These are phyloP conservation scores for Bradypodion ventrale DNA, from an alignment of 2,797 vertebrate genomes.

Conservation along the genomic window DNA sequence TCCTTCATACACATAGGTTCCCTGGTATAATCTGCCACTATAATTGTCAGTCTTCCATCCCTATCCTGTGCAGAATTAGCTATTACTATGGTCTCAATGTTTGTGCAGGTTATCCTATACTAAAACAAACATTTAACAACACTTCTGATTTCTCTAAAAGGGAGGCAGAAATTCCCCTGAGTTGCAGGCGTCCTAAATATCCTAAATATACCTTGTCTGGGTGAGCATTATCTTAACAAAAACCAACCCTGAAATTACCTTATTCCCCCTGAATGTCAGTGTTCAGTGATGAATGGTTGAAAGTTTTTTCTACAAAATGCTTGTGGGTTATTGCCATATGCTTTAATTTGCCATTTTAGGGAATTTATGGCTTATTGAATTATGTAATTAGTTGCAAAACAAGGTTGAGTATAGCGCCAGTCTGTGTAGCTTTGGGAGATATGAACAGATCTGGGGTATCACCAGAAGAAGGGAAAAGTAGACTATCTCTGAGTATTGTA, in stretches of 20 bases:
- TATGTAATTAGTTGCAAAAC: too few species aligned
- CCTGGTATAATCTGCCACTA: not conserved
- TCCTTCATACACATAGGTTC: slow-evolving; percentile 21
- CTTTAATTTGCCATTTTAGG: not conserved
- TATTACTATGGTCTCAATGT: not conserved
- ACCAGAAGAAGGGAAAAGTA: too few species aligned
- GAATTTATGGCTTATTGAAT: not conserved
- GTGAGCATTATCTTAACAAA: not conserved
- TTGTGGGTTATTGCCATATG: not conserved
- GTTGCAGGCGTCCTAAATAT: not conserved
- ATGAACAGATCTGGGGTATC: not conserved
- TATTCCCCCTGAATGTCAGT: not conserved
- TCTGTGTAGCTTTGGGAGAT: not conserved
- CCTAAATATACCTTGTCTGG: not conserved
- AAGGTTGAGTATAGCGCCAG: too few species aligned
- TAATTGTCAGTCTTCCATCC: not conserved
- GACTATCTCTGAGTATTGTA: too few species aligned
- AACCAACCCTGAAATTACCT: not conserved
- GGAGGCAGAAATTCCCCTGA: not conserved
- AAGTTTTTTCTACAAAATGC: not conserved
- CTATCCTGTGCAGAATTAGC: not conserved
- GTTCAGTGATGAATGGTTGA: not conserved
- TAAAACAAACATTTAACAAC: not conserved
- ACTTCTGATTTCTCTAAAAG: not conserved
- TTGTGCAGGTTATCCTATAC: not conserved